Base-by-base conservation (phyloP, 2,888 invertebrate genomes). In the Temnothorax unifasciatus region DNA sequence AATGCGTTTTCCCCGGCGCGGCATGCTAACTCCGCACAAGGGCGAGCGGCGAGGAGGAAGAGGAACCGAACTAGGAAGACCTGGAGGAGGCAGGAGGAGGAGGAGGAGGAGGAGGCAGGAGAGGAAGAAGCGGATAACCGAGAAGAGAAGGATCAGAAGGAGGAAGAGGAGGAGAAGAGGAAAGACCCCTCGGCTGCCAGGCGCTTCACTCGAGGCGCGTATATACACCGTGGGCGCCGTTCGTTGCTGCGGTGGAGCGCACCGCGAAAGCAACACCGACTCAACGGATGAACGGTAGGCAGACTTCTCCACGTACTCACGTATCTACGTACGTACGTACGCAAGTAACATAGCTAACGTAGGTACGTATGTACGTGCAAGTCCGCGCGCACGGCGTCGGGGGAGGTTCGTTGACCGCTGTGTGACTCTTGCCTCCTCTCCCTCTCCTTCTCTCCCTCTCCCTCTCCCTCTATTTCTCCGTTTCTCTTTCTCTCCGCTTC, bases 361-460 rank as follows among this genome's bases (percentile, higher is more conserved):
- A 79, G 76, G 50, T 81, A 86, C 84, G 41, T 41, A 41, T 9
- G 52, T 52, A 52, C 68, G 83, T 81, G 87, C 83, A 79, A 79
- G 83, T 81, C 85, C 82, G 85, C 57, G 83, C 57, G 83, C 69
- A 64, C 63, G 87, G 89, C 66, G 86, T 82, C 81, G 88, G 76
- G 81, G 89, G 88, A 87, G 89, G 93, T 93, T 94, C 94, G 90
- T 92, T 92, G 94, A 94, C 94, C 94, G 94, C 92, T 91, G 90
- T 92, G 93, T 90, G 94, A 94, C 92, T 92, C 91, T 93, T 90
- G 89, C 85, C 81, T 85, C 6, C 34, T 34, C 34, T 34, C 34
- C 6, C 34, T 34, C 34, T 34, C 34, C 6, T 6, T 34, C 34
- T 34, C 34, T 34, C 34, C 15, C 21, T 85, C 63, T 75, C 64